A percentile compares a stretch with the other conserved stretches of the same genome.
These are phyloP conservation scores for Chloroceryle inda DNA, from an alignment of 2,797 vertebrate genomes.

Conservation along the genomic window DNA sequence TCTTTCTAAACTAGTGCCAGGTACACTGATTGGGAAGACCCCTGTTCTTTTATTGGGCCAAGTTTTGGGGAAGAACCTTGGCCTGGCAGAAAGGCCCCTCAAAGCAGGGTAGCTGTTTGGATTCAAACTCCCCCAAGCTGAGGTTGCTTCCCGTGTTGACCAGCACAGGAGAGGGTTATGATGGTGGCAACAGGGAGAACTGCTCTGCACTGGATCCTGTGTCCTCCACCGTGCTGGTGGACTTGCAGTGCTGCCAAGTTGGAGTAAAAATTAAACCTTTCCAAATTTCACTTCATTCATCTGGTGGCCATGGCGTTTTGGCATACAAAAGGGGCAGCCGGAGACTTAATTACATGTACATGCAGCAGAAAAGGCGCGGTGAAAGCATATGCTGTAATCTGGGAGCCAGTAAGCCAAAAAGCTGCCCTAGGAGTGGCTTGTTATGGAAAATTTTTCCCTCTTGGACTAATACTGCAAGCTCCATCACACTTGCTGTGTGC, in stretches of 20 bases:
- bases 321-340: not conserved
- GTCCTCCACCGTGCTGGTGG: not conserved
- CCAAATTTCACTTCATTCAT: not conserved
- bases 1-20: not conserved
- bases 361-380: not conserved
- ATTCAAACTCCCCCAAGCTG: not conserved
- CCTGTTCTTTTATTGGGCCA: not conserved
- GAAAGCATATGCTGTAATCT: not conserved
- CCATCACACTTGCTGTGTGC: rapidly evolving
- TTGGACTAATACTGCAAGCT: not conserved
- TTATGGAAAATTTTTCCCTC: not conserved
- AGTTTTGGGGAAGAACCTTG: not conserved
- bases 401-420: not conserved
- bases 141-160: not conserved
- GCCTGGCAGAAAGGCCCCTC: not conserved
- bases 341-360: not conserved
- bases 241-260: not conserved
- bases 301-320: rapidly evolving
- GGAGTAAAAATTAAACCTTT: not conserved
- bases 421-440: not conserved
- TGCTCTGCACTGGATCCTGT: rapidly evolving
- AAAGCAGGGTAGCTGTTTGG: not conserved
- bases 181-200: rapidly evolving
- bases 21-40: rapidly evolving
- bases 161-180: rapidly evolving